Conservation (phyloP, 2,888 invertebrate genomes). For the Nesidiocoris tenuis region DNA sequence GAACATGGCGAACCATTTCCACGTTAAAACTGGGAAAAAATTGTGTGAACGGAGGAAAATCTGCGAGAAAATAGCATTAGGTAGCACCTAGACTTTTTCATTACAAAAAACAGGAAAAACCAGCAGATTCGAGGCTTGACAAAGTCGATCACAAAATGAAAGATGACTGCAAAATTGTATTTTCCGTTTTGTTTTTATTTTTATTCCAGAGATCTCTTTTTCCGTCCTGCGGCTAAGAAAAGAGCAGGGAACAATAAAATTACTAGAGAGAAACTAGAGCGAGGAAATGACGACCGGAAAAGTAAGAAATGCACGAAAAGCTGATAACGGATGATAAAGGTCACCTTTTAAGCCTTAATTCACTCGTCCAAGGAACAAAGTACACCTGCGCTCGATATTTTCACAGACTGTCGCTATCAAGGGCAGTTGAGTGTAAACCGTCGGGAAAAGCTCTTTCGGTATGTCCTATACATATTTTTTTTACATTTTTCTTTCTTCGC, state of each 20-base stretch:
- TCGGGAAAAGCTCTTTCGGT: slow-evolving; percentile 32
- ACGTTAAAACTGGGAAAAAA: too few species aligned
- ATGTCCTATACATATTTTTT: slow-evolving; percentile 38
- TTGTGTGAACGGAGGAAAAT: too few species aligned
- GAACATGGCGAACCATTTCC: too few species aligned
- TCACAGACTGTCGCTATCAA: too few species aligned
- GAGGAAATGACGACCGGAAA: background rate
- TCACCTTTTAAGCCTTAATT: too few species aligned
- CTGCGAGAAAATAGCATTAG: too few species aligned
- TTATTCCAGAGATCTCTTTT: background rate
- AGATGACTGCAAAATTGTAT: background rate
- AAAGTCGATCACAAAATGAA: background rate
- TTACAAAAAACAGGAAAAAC: background rate
- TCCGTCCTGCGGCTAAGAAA: background rate
- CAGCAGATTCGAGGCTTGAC: background rate
- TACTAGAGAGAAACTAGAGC: background rate
- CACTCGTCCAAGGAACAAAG: background rate
- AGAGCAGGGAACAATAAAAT: background rate
- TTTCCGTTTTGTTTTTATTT: background rate
- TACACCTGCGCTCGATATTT: too few species aligned
- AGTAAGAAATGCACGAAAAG: background rate
- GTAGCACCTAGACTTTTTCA: background rate
- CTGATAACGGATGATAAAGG: too few species aligned
- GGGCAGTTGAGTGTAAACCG: background rate
- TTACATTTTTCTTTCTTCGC: slow-evolving; percentile 18